Percentiles rank a stretch among this genome's conserved stretches.
phyloP scores from a whole-genome alignment of 2,888 invertebrate species.

The Stenchaetothrips biformis region DNA sequence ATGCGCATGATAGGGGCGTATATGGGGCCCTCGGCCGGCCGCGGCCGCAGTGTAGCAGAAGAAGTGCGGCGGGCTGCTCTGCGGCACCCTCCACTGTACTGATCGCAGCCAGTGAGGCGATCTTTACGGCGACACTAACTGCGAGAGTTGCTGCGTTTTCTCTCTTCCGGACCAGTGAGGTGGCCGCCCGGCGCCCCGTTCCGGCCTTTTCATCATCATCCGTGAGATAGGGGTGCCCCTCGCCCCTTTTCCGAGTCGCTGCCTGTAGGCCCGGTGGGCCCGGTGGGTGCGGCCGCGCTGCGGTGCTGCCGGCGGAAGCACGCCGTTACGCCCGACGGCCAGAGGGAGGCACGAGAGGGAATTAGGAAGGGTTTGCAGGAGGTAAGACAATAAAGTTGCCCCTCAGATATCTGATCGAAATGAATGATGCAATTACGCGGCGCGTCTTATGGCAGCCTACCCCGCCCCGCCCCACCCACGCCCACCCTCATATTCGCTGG shows the following conservation, averaged over 20 bases:
- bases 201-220: not conserved
- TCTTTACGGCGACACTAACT: constrained; percentile 1
- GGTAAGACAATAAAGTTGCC: no score
- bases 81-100: not conserved
- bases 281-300: not conserved
- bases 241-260: not conserved
- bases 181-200: not conserved
- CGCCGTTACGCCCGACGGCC: not conserved
- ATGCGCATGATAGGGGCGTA: not conserved
- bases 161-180: not conserved
- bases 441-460: not conserved
- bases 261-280: not conserved
- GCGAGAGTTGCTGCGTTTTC: not conserved
- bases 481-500: not conserved
- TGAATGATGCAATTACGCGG: not conserved
- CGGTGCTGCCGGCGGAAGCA: not conserved
- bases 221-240: not conserved
- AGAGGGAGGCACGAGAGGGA: not conserved
- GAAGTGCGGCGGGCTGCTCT: not conserved
- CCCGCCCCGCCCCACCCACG: not conserved
- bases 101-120: not conserved
- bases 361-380: no score
- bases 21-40: not conserved
- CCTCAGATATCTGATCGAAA: no score
- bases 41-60: no score